Conservation (phyloP, 2,113 vertebrate species). For the Daboia siamensis region DNA sequence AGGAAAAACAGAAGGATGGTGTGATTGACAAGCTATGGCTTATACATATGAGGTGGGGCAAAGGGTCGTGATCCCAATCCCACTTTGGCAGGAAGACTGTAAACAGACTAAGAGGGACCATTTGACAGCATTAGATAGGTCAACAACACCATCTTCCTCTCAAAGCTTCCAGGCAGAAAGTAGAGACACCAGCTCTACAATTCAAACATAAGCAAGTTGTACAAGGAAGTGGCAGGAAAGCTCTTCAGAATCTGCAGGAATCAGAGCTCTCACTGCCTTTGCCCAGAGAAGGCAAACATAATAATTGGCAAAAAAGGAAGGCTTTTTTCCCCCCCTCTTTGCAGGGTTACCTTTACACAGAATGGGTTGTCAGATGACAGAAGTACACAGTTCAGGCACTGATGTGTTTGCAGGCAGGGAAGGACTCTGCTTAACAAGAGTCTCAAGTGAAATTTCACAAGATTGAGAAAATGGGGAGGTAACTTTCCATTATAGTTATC, state of each 20-base stretch:
- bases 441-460: slow-evolving; percentile 24
- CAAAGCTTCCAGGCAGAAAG: slow-evolving; percentile 46
- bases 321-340: neutral
- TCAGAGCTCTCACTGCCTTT: slow-evolving; percentile 32
- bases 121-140: slow-evolving; percentile 63
- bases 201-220: slow-evolving; percentile 37
- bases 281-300: slow-evolving; percentile 26
- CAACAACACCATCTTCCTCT: slow-evolving; percentile 57
- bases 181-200: slow-evolving; percentile 2
- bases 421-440: slow-evolving; percentile 15
- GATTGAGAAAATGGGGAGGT: neutral
- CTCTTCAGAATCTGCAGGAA: slow-evolving; percentile 19
- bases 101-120: slow-evolving; percentile 61
- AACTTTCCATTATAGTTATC: neutral
- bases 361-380: slow-evolving; percentile 12
- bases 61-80: slow-evolving; percentile 63
- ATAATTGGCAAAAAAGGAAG: neutral
- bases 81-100: slow-evolving; percentile 60
- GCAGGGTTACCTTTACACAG: neutral
- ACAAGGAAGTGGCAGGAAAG: slow-evolving; percentile 32
- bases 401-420: slow-evolving; percentile 14
- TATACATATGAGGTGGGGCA: slow-evolving; percentile 59
- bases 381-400: neutral
- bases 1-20: slow-evolving; percentile 58
- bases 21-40: slow-evolving; percentile 66